Conservation (phyloP, 2,797 vertebrate species). For the Lagocephalus sceleratus region DNA sequence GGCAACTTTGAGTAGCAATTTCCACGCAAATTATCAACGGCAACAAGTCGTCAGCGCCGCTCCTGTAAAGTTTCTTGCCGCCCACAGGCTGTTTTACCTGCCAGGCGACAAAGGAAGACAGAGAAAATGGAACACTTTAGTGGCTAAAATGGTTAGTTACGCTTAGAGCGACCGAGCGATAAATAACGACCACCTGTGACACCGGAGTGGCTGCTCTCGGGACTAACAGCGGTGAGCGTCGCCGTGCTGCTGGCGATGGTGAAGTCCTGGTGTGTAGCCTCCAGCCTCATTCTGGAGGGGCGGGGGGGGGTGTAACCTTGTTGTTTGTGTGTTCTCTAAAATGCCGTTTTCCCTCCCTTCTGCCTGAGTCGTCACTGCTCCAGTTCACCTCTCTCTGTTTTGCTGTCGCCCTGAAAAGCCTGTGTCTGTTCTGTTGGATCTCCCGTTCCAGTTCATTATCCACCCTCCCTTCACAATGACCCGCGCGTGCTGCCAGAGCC, state of each 20-base stretch:
- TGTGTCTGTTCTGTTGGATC: slow-evolving; percentile 73
- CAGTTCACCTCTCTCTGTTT: slow-evolving; percentile 48
- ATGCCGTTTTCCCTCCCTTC: slow-evolving; percentile 43
- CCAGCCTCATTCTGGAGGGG: too few species aligned
- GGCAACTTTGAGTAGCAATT: too few species aligned
- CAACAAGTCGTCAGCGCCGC: too few species aligned
- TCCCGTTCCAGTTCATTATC: slow-evolving; percentile 81
- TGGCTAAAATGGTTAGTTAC: too few species aligned
- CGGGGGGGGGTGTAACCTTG: slow-evolving; percentile 4
- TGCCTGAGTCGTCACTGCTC: slow-evolving; percentile 40
- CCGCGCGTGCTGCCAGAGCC: slow-evolving; percentile 75
- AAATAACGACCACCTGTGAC: too few species aligned
- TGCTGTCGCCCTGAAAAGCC: slow-evolving; percentile 61
- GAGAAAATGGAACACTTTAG: too few species aligned
- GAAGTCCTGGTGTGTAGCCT: neutral
- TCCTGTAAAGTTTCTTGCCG: too few species aligned
- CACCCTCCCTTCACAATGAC: slow-evolving; percentile 79
- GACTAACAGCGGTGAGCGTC: neutral
- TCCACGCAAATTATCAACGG: too few species aligned
- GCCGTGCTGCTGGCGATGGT: slow-evolving; percentile 13
- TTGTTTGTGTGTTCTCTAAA: slow-evolving; percentile 36
- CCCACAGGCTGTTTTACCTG: too few species aligned
- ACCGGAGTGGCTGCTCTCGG: too few species aligned
- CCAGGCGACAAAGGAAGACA: too few species aligned
- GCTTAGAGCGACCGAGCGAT: too few species aligned